These are phyloP conservation scores for Cottoperca gobio DNA, from an alignment of 2,797 vertebrate species.

Conservation along the genomic window DNA sequence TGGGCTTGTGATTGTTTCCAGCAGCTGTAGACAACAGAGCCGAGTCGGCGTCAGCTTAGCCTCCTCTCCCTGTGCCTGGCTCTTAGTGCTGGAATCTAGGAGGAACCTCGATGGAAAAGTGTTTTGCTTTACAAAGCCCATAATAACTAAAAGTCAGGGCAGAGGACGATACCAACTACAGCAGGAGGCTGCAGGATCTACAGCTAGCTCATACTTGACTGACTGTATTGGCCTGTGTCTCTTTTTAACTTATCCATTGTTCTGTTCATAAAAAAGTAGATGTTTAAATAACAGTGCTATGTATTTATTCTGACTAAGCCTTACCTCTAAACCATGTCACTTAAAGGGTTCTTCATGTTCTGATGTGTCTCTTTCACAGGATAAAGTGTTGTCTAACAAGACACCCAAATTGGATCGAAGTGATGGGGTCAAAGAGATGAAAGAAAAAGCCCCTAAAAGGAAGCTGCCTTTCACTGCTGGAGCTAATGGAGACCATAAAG, in stretches of 20 bases:
- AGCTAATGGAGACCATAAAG: slow-evolving; percentile 99
- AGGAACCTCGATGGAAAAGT: slow-evolving; percentile 75
- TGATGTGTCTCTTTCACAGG: slow-evolving; percentile 79
- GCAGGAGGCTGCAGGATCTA: slow-evolving; percentile 23
- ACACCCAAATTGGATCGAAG: slow-evolving; percentile 98
- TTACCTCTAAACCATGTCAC: background rate
- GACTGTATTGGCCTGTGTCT: background rate
- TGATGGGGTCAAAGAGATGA: slow-evolving; percentile 99
- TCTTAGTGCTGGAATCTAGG: slow-evolving; percentile 60
- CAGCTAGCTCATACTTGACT: slow-evolving; percentile 12
- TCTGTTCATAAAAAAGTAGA: background rate
- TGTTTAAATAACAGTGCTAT: background rate
- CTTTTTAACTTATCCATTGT: background rate
- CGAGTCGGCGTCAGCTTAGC: slow-evolving; percentile 53
- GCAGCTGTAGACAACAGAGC: slow-evolving; percentile 72
- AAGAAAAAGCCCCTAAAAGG: slow-evolving; percentile 96
- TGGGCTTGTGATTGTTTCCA: slow-evolving; percentile 72
- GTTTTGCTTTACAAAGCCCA: slow-evolving; percentile 58
- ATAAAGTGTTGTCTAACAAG: slow-evolving; percentile 99
- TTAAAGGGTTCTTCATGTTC: slow-evolving; percentile 8
- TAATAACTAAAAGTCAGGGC: slow-evolving; percentile 52
- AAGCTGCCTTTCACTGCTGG: slow-evolving; percentile 98
- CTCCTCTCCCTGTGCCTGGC: slow-evolving; percentile 43
- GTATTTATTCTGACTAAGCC: slow-evolving; percentile 8
- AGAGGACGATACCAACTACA: slow-evolving; percentile 29